A percentile compares a stretch with the other conserved stretches of the same genome.
phyloP scores from a whole-genome alignment of 2,113 vertebrate genomes.

The Lepus timidus region DNA sequence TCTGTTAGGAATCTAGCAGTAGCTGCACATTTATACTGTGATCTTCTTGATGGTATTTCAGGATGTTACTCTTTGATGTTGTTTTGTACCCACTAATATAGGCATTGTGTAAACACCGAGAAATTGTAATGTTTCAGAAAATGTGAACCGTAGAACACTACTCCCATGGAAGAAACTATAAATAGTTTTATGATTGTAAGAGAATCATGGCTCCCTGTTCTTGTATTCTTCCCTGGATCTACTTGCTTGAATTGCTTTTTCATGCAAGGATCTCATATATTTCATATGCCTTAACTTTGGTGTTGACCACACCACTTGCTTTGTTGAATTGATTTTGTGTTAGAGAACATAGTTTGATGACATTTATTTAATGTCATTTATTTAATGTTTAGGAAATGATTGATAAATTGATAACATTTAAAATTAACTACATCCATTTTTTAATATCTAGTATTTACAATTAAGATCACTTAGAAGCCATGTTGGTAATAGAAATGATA shows the following conservation, averaged over 20 bases:
- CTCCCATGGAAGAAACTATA: not conserved
- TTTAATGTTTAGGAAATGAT: constrained; percentile 18
- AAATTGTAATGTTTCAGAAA: not conserved
- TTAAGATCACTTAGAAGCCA: not conserved
- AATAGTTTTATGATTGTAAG: not conserved
- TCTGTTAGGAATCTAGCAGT: not conserved
- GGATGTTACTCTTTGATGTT: not conserved
- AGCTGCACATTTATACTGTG: not conserved
- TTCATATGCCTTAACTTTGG: not conserved
- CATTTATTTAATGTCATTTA: not conserved
- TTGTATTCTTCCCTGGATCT: not conserved
- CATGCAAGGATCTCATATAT: not conserved
- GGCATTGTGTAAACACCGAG: not conserved
- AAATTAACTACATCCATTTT: constrained; percentile 63
- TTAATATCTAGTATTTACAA: not conserved
- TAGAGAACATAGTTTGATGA: not conserved
- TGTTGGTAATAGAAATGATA: constrained; percentile 14
- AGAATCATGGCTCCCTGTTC: not conserved
- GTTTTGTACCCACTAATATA: not conserved
- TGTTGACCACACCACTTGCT: not conserved
- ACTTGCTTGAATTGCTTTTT: not conserved
- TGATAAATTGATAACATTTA: not conserved
- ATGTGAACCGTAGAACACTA: not conserved
- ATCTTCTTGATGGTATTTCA: not conserved
- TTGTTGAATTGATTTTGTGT: not conserved